Percentiles rank a stretch among this genome's conserved stretches.
These are phyloP conservation scores for Drosophila lowei DNA, from an alignment of 1,140 invertebrate species.

Conservation along the genomic window DNA sequence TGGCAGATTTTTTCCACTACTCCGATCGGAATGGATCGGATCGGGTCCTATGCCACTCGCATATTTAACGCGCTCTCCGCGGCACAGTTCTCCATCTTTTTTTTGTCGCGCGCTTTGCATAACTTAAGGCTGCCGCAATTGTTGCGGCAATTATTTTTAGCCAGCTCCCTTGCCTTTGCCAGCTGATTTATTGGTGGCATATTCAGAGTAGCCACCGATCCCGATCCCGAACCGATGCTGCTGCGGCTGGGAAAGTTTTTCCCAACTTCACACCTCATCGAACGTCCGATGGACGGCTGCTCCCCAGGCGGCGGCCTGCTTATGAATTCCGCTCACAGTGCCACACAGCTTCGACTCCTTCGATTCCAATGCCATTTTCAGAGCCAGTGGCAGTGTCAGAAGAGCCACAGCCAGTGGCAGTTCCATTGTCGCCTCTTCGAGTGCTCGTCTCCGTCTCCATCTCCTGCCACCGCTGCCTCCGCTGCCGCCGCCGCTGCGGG, in stretches of 20 bases:
- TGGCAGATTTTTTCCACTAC: conserved; percentile 62
- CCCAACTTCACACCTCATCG: conserved; percentile 55
- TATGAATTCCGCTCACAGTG: conserved; percentile 68
- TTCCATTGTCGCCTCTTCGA: conserved; percentile 52
- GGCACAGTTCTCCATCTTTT: conserved; percentile 3
- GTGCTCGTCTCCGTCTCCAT: not conserved
- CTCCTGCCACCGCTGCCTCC: not conserved
- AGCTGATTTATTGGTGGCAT: conserved; percentile 61
- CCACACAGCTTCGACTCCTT: conserved; percentile 30
- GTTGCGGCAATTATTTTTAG: conserved; percentile 61
- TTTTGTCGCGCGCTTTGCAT: conserved; percentile 34
- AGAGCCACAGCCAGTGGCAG: conserved; percentile 13
- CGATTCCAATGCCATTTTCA: conserved; percentile 67
- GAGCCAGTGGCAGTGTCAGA: conserved; percentile 11
- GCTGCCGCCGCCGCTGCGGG: conserved; percentile 43
- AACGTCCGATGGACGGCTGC: conserved; percentile 9
- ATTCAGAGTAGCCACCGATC: conserved; percentile 53
- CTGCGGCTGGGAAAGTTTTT: conserved; percentile 42
- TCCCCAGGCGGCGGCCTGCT: conserved; percentile 49
- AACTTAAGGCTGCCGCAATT: conserved; percentile 52
- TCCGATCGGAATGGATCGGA: not conserved
- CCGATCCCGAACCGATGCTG: not conserved
- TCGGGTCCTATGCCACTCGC: not conserved
- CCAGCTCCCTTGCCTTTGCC: conserved; percentile 1
- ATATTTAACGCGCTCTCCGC: not conserved